Conservation (phyloP, 2,888 invertebrate genomes). For the Eubasilissa splendida region DNA sequence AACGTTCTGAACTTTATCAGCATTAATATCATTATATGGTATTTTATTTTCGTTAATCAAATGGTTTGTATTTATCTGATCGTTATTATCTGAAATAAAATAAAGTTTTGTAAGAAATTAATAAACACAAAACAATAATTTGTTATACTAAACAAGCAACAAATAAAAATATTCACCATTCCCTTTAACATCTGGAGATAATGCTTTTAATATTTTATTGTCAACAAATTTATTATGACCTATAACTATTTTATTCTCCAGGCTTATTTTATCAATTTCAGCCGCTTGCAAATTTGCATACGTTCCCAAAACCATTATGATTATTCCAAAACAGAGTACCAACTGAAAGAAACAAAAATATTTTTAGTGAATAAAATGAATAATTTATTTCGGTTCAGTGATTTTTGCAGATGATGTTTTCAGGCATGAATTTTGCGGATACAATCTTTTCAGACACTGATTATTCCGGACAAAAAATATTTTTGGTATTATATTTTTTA, state of each 20-base stretch:
- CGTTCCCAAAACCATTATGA: conserved; percentile 91
- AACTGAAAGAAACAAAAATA: conserved; percentile 70
- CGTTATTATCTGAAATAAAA: conserved; percentile 61
- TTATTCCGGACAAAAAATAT: too few species aligned
- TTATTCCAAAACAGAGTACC: conserved; percentile 85
- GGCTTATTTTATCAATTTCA: conserved; percentile 67
- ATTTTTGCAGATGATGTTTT: too few species aligned
- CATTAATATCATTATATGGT: background rate
- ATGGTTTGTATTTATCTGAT: conserved; percentile 57
- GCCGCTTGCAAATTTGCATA: conserved; percentile 89
- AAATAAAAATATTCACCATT: conserved; percentile 4
- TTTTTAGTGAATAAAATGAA: too few species aligned
- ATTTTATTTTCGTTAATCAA: conserved; percentile 3
- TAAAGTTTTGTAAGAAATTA: background rate
- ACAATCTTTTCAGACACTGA: background rate
- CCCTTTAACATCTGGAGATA: conserved; percentile 32
- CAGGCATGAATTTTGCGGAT: background rate
- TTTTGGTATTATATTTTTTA: too few species aligned
- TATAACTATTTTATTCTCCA: conserved; percentile 59
- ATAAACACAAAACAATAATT: background rate
- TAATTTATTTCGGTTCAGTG: too few species aligned
- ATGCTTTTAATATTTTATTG: conserved; percentile 48
- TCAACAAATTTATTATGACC: conserved; percentile 37
- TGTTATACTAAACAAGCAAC: background rate
- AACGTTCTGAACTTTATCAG: background rate